These are phyloP conservation scores for Onychomys torridus DNA, from an alignment of 2,797 vertebrate species.

Conservation along the genomic window DNA sequence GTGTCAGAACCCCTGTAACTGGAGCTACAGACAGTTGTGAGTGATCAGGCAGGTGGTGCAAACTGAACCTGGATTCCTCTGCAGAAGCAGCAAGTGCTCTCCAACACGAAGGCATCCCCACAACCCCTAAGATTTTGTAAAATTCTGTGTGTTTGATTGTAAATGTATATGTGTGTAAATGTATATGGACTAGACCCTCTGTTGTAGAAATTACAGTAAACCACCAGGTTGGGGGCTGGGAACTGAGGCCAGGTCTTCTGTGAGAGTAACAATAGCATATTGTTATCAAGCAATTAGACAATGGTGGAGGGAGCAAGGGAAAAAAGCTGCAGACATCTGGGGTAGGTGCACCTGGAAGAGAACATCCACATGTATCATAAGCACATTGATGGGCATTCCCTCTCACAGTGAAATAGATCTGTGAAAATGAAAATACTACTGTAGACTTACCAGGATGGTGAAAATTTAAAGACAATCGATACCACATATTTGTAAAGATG, in stretches of 20 bases:
- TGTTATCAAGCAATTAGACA: background rate
- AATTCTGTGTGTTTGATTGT: background rate
- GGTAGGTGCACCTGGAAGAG: background rate
- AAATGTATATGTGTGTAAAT: too few relatives aligned
- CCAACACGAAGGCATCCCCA: background rate
- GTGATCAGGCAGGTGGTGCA: background rate
- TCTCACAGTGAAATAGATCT: background rate
- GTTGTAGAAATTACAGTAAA: background rate
- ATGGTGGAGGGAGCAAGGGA: background rate
- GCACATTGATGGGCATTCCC: background rate
- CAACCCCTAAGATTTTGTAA: too few relatives aligned
- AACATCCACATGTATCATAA: background rate
- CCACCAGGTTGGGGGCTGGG: background rate
- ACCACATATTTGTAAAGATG: background rate
- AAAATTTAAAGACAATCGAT: background rate
- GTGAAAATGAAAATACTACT: background rate
- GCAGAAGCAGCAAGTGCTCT: background rate
- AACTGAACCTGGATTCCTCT: background rate
- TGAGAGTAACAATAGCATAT: background rate
- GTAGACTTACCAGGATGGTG: background rate
- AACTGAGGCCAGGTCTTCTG: background rate
- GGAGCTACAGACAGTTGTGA: background rate
- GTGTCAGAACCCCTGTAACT: background rate
- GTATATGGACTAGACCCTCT: background rate
- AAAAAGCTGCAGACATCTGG: background rate